These are phyloP conservation scores for Synanthedon tipuliformis DNA, from an alignment of 2,888 invertebrate species.

Conservation along the genomic window DNA sequence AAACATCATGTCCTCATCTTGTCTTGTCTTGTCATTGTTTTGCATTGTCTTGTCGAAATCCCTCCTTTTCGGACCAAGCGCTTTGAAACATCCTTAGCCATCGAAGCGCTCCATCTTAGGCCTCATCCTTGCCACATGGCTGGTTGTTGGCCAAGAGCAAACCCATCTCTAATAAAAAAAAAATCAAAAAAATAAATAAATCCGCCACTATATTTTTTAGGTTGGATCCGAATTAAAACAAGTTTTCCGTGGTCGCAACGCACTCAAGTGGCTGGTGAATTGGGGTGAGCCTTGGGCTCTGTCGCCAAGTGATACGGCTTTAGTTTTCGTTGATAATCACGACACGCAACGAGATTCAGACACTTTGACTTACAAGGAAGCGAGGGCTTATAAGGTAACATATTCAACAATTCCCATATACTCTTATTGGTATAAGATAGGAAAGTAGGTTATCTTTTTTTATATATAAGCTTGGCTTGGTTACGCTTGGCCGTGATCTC, in stretches of 20 bases:
- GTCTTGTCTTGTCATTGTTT: too few species aligned
- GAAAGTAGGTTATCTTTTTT: too few species aligned
- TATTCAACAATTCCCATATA: not conserved
- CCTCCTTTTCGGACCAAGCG: too few species aligned
- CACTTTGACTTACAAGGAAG: conserved; percentile 76
- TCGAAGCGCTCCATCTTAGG: too few species aligned
- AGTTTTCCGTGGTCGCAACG: conserved; percentile 68
- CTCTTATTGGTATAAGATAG: not conserved
- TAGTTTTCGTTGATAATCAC: conserved; percentile 89
- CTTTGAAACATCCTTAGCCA: too few species aligned
- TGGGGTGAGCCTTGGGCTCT: conserved; percentile 60
- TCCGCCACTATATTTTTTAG: conserved; percentile 14
- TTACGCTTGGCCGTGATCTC: too few species aligned
- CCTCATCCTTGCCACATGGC: too few species aligned
- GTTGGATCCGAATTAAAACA: conserved; percentile 66
- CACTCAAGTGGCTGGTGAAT: conserved; percentile 58
- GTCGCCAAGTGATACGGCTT: conserved; percentile 68
- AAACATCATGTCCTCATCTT: too few species aligned
- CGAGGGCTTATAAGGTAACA: conserved; percentile 74
- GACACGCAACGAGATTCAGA: conserved; percentile 83
- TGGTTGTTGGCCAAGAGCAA: too few species aligned
- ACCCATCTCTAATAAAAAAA: too few species aligned
- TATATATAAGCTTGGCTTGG: too few species aligned
- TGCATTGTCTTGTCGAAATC: too few species aligned
- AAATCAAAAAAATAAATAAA: not conserved